Conservation (phyloP, 2,797 vertebrate genomes). For the Protonibea diacanthus region DNA sequence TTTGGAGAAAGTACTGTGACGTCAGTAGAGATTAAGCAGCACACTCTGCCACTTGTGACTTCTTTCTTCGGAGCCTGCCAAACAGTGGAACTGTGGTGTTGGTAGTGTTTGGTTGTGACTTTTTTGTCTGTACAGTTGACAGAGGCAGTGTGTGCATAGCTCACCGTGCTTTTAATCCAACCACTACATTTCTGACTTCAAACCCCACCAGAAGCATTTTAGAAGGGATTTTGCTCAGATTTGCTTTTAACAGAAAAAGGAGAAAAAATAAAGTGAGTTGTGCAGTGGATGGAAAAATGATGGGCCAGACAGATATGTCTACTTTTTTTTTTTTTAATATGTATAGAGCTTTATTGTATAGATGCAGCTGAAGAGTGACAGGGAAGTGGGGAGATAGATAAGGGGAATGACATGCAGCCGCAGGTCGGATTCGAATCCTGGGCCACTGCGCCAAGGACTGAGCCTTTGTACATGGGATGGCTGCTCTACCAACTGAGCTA, state of each 20-base stretch:
- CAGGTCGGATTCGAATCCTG: no score
- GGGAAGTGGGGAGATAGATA: no score
- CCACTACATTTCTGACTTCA: no score
- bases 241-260: background rate
- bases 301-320: conserved; percentile 11
- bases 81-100: background rate
- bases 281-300: background rate
- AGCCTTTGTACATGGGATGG: no score
- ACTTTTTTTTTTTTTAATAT: background rate
- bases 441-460: no score
- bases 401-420: no score
- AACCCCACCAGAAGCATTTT: no score
- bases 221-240: no score
- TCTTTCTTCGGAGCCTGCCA: conserved; percentile 12
- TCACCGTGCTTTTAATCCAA: background rate
- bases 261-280: background rate
- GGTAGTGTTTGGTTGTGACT: background rate
- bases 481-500: no score
- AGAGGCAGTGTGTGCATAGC: background rate
- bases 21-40: conserved; percentile 28
- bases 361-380: no score
- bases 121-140: background rate
- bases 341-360: no score
- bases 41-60: conserved; percentile 1
- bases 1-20: conserved; percentile 32